Evolutionary conservation across 2,888 invertebrate species (phyloP).

Genomic region (Molorchus minor): DNA sequence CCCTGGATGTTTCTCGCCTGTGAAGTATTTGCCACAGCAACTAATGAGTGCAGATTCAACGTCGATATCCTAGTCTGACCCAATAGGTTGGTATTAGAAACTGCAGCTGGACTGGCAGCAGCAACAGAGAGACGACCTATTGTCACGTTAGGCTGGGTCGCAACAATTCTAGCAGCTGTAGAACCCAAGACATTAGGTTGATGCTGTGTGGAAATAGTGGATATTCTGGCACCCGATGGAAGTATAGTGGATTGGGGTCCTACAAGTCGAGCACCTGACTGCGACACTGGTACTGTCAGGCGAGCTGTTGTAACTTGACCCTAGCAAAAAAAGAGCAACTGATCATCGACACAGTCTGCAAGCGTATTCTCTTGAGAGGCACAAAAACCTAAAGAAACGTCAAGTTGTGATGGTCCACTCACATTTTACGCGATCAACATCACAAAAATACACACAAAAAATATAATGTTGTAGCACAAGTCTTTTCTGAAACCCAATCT

Average conservation of each 20-base stretch:
- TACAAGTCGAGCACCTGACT: conserved; percentile 51
- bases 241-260: conserved; percentile 57
- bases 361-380: too few species aligned
- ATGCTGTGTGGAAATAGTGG: conserved; percentile 51
- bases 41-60: conserved; percentile 56
- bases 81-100: conserved; percentile 48
- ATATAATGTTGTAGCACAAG: too few species aligned
- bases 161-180: conserved; percentile 50
- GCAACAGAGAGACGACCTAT: conserved; percentile 53
- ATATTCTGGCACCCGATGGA: conserved; percentile 55
- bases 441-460: too few species aligned
- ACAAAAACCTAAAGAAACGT: too few species aligned
- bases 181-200: conserved; percentile 46
- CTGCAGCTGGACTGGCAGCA: conserved; percentile 50
- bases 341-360: not conserved
- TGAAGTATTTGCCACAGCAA: conserved; percentile 55
- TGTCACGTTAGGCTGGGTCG: conserved; percentile 54
- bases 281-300: conserved; percentile 55
- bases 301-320: conserved; percentile 56
- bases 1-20: conserved; percentile 52
- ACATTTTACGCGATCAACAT: too few species aligned
- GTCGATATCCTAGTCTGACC: conserved; percentile 56
- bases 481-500: too few species aligned
- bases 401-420: too few species aligned
- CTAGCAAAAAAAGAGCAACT: conserved; percentile 35